Conservation (phyloP, 2,888 invertebrate genomes). For the Euclidia mi region DNA sequence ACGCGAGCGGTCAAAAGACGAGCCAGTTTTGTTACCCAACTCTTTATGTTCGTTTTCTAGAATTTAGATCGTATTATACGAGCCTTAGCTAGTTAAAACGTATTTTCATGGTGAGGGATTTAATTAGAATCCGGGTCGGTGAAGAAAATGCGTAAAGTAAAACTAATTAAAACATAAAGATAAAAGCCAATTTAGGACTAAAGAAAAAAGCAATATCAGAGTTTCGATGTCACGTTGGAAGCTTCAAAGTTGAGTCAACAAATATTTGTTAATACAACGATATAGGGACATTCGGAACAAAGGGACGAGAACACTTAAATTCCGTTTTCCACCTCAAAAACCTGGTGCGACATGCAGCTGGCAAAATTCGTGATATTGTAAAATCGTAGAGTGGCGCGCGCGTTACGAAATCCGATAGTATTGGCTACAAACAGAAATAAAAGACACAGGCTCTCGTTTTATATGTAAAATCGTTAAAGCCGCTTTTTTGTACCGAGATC, state of each 20-base stretch:
- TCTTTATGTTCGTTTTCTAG: slow-evolving; percentile 27
- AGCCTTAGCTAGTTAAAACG: too few relatives aligned
- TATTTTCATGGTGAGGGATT: too few relatives aligned
- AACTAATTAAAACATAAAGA: too few relatives aligned
- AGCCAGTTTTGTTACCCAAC: slow-evolving; percentile 34
- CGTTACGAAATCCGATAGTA: slow-evolving; percentile 65
- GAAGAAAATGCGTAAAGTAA: too few relatives aligned
- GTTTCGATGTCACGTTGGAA: neutral
- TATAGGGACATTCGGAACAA: slow-evolving; percentile 12
- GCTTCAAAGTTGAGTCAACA: neutral
- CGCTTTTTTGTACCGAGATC: slow-evolving; percentile 42
- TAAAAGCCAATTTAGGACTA: too few relatives aligned
- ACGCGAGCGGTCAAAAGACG: slow-evolving; percentile 51
- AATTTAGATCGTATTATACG: too few relatives aligned
- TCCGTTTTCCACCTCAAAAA: slow-evolving; percentile 52
- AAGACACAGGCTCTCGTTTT: slow-evolving; percentile 53
- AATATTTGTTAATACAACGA: slow-evolving; percentile 15
- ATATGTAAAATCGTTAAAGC: slow-evolving; percentile 56
- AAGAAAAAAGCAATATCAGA: too few relatives aligned
- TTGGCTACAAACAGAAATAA: slow-evolving; percentile 58
- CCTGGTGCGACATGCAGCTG: slow-evolving; percentile 51
- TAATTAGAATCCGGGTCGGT: too few relatives aligned
- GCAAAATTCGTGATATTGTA: slow-evolving; percentile 61
- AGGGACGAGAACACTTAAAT: slow-evolving; percentile 50
- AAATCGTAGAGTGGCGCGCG: slow-evolving; percentile 53